Evolutionary conservation across 2,888 invertebrate species (phyloP).

Genomic region (Parapristionchus giblindavisi): DNA sequence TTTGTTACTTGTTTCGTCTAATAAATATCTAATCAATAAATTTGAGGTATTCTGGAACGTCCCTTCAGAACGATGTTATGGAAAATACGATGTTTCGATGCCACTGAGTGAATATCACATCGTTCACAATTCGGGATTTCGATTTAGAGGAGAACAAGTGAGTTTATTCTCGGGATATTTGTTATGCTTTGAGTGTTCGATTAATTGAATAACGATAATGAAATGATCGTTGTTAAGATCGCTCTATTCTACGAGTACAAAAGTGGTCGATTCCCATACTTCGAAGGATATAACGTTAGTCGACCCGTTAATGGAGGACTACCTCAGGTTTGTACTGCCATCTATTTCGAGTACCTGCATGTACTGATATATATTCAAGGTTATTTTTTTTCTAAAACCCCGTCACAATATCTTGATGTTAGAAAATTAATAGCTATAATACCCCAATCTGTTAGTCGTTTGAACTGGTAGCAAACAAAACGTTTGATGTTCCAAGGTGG

Average conservation of each 20-base stretch:
- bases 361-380: no score
- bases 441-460: no score
- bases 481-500: no score
- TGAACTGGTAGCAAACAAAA: no score
- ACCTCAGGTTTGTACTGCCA: constrained; percentile 50
- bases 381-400: no score
- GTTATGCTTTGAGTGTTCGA: neutral
- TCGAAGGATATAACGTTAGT: constrained; percentile 38
- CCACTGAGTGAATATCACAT: constrained; percentile 32
- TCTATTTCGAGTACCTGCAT: neutral
- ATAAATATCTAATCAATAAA: neutral
- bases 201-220: neutral
- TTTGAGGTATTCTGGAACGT: constrained; percentile 36
- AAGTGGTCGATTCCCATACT: constrained; percentile 51
- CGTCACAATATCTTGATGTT: no score
- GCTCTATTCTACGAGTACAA: constrained; percentile 52
- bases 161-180: neutral
- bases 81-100: constrained; percentile 17
- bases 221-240: constrained; percentile 33
- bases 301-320: constrained; percentile 51
- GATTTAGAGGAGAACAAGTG: constrained; percentile 14
- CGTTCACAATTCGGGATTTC: constrained; percentile 23
- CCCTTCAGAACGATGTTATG: constrained; percentile 17
- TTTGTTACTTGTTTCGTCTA: no score
- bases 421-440: no score